These are phyloP conservation scores for Trinectes maculatus DNA, from an alignment of 2,113 vertebrate genomes.

Conservation along the genomic window DNA sequence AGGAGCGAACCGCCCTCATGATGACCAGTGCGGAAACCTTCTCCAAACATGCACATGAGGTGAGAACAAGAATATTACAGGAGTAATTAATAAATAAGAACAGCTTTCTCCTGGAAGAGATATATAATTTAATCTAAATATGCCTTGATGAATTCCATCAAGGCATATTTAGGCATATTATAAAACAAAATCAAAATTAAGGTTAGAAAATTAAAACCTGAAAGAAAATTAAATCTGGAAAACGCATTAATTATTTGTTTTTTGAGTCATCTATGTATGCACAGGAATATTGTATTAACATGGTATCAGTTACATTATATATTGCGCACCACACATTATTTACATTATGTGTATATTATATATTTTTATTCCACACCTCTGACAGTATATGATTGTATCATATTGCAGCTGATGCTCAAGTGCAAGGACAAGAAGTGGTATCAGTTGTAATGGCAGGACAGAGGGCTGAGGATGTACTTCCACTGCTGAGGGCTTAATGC, in stretches of 20 bases:
- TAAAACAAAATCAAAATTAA: not conserved
- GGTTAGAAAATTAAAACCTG: not conserved
- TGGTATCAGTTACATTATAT: too few relatives aligned
- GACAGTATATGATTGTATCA: slow-evolving; percentile 15
- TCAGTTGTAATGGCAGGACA: slow-evolving; percentile 88
- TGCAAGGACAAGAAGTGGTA: slow-evolving; percentile 99
- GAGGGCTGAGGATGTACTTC: slow-evolving; percentile 60
- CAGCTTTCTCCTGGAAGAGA: too few relatives aligned
- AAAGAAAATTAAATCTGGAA: too few relatives aligned
- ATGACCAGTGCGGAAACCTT: slow-evolving; percentile 95
- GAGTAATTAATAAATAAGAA: not conserved
- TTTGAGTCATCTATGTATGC: too few relatives aligned
- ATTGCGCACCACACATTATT: too few relatives aligned
- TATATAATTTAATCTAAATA: too few relatives aligned
- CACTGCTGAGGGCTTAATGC: slow-evolving; percentile 72
- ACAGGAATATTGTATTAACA: too few relatives aligned
- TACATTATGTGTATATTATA: too few relatives aligned
- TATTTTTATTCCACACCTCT: not conserved
- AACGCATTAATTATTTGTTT: too few relatives aligned
- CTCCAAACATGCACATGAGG: slow-evolving; percentile 97
- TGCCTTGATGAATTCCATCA: not conserved
- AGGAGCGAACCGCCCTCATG: slow-evolving; percentile 94
- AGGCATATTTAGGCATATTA: too few relatives aligned
- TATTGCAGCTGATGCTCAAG: slow-evolving; percentile 95
- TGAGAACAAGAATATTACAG: slow-evolving; percentile 54